These are phyloP conservation scores for Hyperoplus immaculatus DNA, from an alignment of 2,797 vertebrate species.

Conservation along the genomic window DNA sequence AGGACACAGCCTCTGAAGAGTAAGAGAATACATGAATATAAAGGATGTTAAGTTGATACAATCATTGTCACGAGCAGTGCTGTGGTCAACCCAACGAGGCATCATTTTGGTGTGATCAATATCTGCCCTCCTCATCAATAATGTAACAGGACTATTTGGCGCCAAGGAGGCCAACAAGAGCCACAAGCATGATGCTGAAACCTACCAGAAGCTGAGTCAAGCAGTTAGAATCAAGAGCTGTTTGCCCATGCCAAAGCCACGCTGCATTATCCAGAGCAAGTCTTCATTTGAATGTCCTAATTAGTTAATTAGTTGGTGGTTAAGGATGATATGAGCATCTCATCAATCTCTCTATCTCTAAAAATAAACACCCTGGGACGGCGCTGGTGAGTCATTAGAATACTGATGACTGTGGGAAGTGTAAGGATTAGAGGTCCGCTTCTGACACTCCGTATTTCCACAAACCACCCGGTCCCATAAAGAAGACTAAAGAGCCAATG, in stretches of 20 bases:
- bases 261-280: constrained; percentile 84
- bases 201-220: constrained; percentile 62
- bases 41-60: constrained; percentile 27
- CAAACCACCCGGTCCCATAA: constrained; percentile 60
- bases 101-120: constrained; percentile 56
- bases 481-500: constrained; percentile 69
- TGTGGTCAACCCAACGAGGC: constrained; percentile 19
- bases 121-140: constrained; percentile 61
- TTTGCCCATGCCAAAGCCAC: constrained; percentile 79
- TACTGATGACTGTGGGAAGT: constrained; percentile 85
- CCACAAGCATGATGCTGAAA: constrained; percentile 48
- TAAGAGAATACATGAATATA: constrained; percentile 48
- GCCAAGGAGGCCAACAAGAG: constrained; percentile 56
- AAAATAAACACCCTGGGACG: constrained; percentile 86
- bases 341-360: constrained; percentile 88
- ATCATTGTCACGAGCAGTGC: constrained; percentile 26
- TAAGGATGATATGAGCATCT: constrained; percentile 88
- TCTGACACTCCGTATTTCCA: constrained; percentile 78
- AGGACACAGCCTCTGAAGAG: constrained; percentile 35
- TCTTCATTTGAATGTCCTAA: constrained; percentile 89
- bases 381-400: constrained; percentile 85
- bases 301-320: constrained; percentile 91
- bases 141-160: constrained; percentile 50
- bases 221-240: constrained; percentile 74
- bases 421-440: constrained; percentile 76